Evolutionary conservation across 1,140 invertebrate species (phyloP), one percentile per base, ranked within the genome.

Genomic region (Drosophila cardini): DNA sequence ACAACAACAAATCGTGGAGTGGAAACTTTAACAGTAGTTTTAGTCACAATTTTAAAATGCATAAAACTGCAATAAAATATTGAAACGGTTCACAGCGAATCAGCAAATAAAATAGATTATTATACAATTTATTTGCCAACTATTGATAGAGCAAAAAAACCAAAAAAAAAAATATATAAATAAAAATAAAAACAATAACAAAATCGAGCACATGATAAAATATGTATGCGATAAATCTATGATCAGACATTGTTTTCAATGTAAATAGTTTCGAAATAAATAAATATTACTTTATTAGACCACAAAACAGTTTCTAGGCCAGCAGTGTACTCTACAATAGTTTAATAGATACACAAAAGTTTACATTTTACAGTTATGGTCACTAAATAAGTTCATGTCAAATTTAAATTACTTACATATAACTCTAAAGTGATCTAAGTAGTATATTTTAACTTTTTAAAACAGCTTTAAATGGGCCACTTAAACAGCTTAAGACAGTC

Each of bases 1-100:
- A 42, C 21, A 21, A 26, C 21, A 26, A 26, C 21, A 26, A 26
- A 0, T 26, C 4, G 21, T n/a, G n/a, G n/a, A 0, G 4, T 26
- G 21, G 21, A 3, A 26, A 26, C 21, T 26, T 26, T 26, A 26
- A 26, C 21, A 26, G 5, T 26, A 32, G 40, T 46, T 36, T 67
- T 16, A 57, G 52, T 32, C 32, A 15, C 11, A 58, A 26, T 68
- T 72, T 72, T 60, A 32, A 69, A 46, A 73, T 73, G 74, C 71
- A 74, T 56, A 53, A 72, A 75, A 72, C 34, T 42, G 52, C 21
- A 46, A 77, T 77, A 30, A 73, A 77, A 68, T 77, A 77, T 73
- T 73, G 32, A 58, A 69, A 58, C 32, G 26, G 18, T 62, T 68
- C 32, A 45, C 65, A 48, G 56, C 50, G 32, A 46, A 57, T 30